Evolutionary conservation across 2,888 invertebrate genomes (phyloP).

Genomic region (Beris morrisii): DNA sequence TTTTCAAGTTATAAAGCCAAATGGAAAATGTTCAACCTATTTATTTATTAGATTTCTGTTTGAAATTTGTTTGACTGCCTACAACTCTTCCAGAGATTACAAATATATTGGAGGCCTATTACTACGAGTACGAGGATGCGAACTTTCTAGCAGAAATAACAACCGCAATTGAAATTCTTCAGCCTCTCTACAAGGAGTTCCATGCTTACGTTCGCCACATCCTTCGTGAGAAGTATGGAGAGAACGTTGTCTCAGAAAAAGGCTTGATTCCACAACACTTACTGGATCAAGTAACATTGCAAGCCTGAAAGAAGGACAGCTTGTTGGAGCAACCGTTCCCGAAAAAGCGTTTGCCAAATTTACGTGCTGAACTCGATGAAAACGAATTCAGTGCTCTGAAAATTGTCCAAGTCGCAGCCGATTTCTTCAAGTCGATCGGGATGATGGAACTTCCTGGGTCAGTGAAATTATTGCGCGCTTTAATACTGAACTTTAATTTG

Average conservation of each 20-base stretch:
- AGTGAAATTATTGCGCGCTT: not conserved
- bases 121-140: conserved; percentile 43
- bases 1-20: too few relatives aligned
- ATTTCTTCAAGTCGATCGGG: conserved; percentile 72
- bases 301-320: conserved; percentile 62
- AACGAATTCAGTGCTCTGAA: conserved; percentile 62
- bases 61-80: too few relatives aligned
- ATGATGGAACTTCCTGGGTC: conserved; percentile 69
- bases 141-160: conserved; percentile 50
- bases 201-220: conserved; percentile 77
- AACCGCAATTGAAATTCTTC: conserved; percentile 61
- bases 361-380: conserved; percentile 67
- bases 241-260: conserved; percentile 61
- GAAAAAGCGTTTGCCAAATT: conserved; percentile 66
- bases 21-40: too few relatives aligned
- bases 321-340: conserved; percentile 67
- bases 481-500: not conserved
- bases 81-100: conserved; percentile 34
- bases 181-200: conserved; percentile 75
- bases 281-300: conserved; percentile 78
- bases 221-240: conserved; percentile 69
- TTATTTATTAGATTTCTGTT: too few relatives aligned
- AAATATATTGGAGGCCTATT: conserved; percentile 37
- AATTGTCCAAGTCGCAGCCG: conserved; percentile 76
- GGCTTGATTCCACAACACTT: conserved; percentile 76